These are phyloP conservation scores for Turritopsis rubra DNA, from an alignment of 30 jellyfish, hydroid and myxozoan species.

Conservation along the genomic window DNA sequence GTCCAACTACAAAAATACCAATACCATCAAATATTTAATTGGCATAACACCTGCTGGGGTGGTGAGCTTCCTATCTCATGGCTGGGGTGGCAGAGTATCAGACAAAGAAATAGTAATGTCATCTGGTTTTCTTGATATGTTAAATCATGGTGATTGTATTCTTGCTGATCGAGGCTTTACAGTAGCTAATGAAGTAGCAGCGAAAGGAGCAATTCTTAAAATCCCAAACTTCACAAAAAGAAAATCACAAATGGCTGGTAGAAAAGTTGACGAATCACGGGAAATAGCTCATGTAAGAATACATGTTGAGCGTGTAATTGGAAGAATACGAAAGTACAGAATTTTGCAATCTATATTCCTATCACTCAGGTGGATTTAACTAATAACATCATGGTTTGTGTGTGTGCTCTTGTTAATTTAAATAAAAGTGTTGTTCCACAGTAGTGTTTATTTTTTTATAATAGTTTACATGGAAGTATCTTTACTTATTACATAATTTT, in stretches of 20 bases:
- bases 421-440: neutral
- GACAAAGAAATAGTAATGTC: constrained; percentile 35
- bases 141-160: constrained; percentile 41
- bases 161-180: constrained; percentile 36
- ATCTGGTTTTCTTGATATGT: constrained; percentile 42
- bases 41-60: constrained; percentile 23
- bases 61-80: constrained; percentile 33
- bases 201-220: constrained; percentile 10
- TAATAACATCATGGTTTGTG: constrained; percentile 21
- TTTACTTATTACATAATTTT: no score
- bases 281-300: constrained; percentile 22
- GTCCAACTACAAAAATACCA: constrained; percentile 5
- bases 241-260: neutral
- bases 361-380: constrained; percentile 26
- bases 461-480: no score
- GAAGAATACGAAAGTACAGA: no score
- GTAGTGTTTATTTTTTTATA: neutral
- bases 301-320: constrained; percentile 39
- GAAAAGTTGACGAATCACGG: constrained; percentile 18
- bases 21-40: constrained; percentile 2
- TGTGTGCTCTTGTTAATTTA: constrained; percentile 30
- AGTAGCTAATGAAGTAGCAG: constrained; percentile 3
- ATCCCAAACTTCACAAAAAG: constrained; percentile 7
- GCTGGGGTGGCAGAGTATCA: constrained; percentile 53
- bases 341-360: constrained; percentile 14